Percentiles rank a stretch among this genome's conserved stretches.
phyloP scores from a whole-genome alignment of 2,113 vertebrate genomes.

The Amia ocellicauda region DNA sequence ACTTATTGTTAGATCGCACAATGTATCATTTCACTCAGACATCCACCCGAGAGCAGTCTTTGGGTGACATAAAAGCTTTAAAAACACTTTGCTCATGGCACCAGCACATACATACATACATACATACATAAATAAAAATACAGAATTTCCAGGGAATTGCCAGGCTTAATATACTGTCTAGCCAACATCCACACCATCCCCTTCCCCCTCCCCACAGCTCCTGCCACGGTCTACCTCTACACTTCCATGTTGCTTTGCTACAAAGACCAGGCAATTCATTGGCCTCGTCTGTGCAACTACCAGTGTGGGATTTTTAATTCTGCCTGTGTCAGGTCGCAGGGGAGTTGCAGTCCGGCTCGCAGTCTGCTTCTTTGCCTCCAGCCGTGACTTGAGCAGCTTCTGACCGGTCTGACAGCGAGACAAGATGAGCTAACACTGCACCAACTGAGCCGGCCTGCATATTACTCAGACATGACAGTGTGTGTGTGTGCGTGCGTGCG shows the following conservation, averaged over 20 bases:
- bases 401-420: constrained; percentile 9
- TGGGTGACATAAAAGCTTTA: neutral
- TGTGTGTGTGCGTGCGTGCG: neutral
- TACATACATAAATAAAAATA: no score
- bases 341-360: neutral
- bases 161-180: no score
- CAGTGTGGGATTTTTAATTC: constrained; percentile 8
- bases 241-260: neutral
- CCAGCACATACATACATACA: no score
- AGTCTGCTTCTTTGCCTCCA: neutral
- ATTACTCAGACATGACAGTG: constrained; percentile 8
- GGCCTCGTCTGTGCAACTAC: neutral
- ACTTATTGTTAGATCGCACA: neutral
- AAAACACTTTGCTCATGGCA: no score
- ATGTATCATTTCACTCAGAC: neutral
- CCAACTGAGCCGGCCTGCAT: constrained; percentile 1
- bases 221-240: no score
- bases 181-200: no score
- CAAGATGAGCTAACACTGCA: constrained; percentile 11
- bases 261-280: neutral
- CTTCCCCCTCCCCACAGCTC: no score
- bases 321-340: constrained; percentile 14
- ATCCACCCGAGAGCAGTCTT: neutral
- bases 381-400: constrained; percentile 6
- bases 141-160: no score